A percentile compares a stretch with the other conserved stretches of the same genome.
These are phyloP conservation scores for Octomys mimax DNA, from an alignment of 2,797 vertebrate species.

Conservation along the genomic window DNA sequence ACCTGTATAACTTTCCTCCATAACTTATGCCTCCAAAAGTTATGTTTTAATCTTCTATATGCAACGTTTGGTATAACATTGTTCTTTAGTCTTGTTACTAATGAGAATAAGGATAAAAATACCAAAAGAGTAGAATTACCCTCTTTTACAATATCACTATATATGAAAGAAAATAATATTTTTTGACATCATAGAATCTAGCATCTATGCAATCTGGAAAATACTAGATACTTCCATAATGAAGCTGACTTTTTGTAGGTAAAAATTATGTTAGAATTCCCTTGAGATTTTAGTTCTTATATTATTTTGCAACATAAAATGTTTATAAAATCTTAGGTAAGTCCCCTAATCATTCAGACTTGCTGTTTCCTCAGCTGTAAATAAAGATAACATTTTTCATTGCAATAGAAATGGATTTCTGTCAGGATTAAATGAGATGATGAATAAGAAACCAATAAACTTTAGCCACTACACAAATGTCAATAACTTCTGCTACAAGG, in stretches of 20 bases:
- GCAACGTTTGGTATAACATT: background rate
- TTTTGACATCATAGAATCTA: background rate
- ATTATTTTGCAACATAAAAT: background rate
- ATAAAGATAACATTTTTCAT: background rate
- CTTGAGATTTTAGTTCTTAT: background rate
- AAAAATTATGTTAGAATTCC: background rate
- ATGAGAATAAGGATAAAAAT: background rate
- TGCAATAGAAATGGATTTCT: background rate
- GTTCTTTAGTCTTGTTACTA: background rate
- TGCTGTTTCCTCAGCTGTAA: background rate
- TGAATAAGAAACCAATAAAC: constrained; percentile 1
- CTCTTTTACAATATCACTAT: background rate
- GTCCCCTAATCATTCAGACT: background rate
- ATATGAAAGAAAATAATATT: background rate
- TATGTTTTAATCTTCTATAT: background rate
- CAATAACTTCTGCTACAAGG: background rate
- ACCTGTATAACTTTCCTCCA: background rate
- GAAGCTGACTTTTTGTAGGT: background rate
- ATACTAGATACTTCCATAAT: background rate
- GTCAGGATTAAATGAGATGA: constrained; percentile 28
- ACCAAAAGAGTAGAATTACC: background rate
- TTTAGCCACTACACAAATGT: background rate
- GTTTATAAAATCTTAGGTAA: background rate
- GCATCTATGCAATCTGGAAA: background rate
- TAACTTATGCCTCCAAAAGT: background rate